phyloP scores from a whole-genome alignment of 2,888 invertebrate genomes.

The Bruchidius siliquastri region DNA sequence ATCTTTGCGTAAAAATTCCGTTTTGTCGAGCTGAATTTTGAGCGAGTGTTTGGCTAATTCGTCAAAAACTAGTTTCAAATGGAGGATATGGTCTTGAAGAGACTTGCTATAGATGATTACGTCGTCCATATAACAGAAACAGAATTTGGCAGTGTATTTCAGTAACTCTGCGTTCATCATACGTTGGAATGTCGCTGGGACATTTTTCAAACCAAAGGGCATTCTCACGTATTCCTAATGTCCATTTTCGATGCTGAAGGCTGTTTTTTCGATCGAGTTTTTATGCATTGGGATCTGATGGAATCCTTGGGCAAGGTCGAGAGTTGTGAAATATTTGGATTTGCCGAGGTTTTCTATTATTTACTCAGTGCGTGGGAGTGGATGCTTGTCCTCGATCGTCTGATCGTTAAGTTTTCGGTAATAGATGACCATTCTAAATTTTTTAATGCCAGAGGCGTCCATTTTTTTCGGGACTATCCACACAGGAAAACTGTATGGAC shows the following conservation, averaged over 20 bases:
- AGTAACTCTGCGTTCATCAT: slow-evolving; percentile 8
- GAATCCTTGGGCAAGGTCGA: slow-evolving; percentile 38
- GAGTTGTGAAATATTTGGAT: slow-evolving; percentile 29
- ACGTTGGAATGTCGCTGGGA: slow-evolving; percentile 22
- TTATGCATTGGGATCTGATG: slow-evolving; percentile 32
- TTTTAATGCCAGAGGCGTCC: slow-evolving; percentile 26
- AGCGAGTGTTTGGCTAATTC: not conserved
- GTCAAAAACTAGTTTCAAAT: not conserved
- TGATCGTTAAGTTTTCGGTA: slow-evolving; percentile 38
- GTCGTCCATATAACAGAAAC: slow-evolving; percentile 31
- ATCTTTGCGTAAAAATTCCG: slow-evolving; percentile 36
- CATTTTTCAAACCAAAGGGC: slow-evolving; percentile 21
- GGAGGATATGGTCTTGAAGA: not conserved
- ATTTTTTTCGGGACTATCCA: slow-evolving; percentile 29
- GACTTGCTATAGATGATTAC: slow-evolving; percentile 20
- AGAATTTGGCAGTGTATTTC: slow-evolving; percentile 11
- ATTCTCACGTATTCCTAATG: slow-evolving; percentile 7
- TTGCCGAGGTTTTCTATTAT: slow-evolving; percentile 5
- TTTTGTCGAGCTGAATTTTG: slow-evolving; percentile 30
- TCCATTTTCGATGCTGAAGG: slow-evolving; percentile 13
- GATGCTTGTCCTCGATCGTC: slow-evolving; percentile 36
- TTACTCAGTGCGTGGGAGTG: slow-evolving; percentile 24
- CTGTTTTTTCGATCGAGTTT: slow-evolving; percentile 1
- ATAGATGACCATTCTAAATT: slow-evolving; percentile 39
- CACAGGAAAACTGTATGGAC: too few species aligned